These are phyloP conservation scores for Drosophila niveifrons DNA, from an alignment of 2,888 invertebrate species.

Conservation along the genomic window DNA sequence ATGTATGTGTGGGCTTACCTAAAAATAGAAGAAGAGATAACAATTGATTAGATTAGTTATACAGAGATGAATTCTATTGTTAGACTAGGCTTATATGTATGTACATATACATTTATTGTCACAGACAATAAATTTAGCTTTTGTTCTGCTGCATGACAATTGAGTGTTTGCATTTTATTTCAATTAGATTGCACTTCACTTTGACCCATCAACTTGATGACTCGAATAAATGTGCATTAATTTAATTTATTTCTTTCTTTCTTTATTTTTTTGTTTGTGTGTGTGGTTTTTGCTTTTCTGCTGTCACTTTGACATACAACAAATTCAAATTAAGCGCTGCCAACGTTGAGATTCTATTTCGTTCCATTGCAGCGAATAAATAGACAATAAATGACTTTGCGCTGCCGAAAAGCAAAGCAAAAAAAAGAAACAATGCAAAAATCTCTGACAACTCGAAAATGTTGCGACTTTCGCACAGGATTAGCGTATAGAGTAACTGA, in stretches of 20 bases:
- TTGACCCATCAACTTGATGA: slow-evolving; percentile 20
- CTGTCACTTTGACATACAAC: slow-evolving; percentile 60
- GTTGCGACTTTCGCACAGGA: slow-evolving; percentile 69
- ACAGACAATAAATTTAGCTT: neutral
- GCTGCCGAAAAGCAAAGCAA: slow-evolving; percentile 18
- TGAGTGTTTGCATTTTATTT: slow-evolving; percentile 33
- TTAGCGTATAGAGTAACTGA: slow-evolving; percentile 47
- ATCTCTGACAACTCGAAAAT: slow-evolving; percentile 59
- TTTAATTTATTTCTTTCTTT: slow-evolving; percentile 2
- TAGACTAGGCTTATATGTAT: neutral
- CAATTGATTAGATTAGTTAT: slow-evolving; percentile 38
- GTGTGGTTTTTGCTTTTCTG: slow-evolving; percentile 5
- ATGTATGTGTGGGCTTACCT: slow-evolving; percentile 48
- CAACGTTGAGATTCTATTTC: slow-evolving; percentile 33
- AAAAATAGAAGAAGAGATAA: slow-evolving; percentile 36
- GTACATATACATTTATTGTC: too few relatives aligned
- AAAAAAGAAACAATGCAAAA: slow-evolving; percentile 53
- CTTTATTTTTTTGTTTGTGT: slow-evolving; percentile 8
- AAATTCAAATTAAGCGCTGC: slow-evolving; percentile 69
- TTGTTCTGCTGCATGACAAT: slow-evolving; percentile 9
- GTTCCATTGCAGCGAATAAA: slow-evolving; percentile 41
- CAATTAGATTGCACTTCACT: slow-evolving; percentile 31
- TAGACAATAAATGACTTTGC: slow-evolving; percentile 51
- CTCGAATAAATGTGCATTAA: slow-evolving; percentile 44
- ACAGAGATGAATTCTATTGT: slow-evolving; percentile 15